phyloP scores from a whole-genome alignment of 2,113 vertebrate genomes.

The Sander vitreus region DNA sequence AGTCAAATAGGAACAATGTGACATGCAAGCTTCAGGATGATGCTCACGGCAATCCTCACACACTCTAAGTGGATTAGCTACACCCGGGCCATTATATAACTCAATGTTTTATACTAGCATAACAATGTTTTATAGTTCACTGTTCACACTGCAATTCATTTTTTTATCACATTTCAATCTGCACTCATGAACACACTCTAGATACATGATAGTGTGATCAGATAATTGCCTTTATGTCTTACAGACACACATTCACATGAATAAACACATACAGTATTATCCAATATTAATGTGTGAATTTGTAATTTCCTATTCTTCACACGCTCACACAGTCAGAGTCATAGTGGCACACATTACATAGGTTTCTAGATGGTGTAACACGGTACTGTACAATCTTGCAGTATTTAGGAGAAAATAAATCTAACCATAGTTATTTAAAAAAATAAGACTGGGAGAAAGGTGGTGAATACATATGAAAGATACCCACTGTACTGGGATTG shows the following conservation, averaged over 20 bases:
- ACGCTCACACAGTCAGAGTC: not conserved
- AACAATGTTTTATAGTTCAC: conserved; percentile 47
- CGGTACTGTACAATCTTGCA: not conserved
- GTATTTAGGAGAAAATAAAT: not conserved
- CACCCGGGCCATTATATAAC: conserved; percentile 54
- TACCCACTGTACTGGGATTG: not conserved
- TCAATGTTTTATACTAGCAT: conserved; percentile 37
- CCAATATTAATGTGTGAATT: not conserved
- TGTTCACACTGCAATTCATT: conserved; percentile 51
- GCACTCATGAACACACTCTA: conserved; percentile 37
- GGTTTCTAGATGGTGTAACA: not conserved
- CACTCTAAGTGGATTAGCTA: conserved; percentile 73
- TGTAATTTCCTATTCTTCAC: not conserved
- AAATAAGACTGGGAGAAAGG: not conserved
- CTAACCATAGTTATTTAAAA: not conserved
- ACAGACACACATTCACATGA: not conserved
- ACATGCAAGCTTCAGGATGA: conserved; percentile 45
- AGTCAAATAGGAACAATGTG: conserved; percentile 48
- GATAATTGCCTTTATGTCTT: conserved; percentile 38
- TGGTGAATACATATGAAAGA: not conserved
- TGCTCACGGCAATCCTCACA: conserved; percentile 48
- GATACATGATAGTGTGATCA: conserved; percentile 49
- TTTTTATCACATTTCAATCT: conserved; percentile 65
- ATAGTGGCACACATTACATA: not conserved
- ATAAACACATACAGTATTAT: not conserved